Base-by-base conservation (phyloP, 2,888 invertebrate species). In the Subacronicta megacephala region DNA sequence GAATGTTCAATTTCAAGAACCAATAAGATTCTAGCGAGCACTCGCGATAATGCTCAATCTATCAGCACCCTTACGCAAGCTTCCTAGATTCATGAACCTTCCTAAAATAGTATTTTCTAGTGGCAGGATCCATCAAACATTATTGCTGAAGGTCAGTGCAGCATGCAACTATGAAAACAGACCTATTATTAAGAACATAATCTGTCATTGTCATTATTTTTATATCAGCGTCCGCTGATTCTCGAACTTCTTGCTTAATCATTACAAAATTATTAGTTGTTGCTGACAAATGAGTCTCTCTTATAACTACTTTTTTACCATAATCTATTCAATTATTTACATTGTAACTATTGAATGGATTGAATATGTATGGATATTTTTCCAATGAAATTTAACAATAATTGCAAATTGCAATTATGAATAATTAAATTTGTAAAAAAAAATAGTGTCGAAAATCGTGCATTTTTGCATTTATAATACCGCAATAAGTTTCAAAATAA, bases 121-220 rank as follows among this genome's bases (percentile, higher is more conserved):
- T 56, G 26, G 20, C 46, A 18, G 31, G 36, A 41, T 33, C 41
- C 36, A 63, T 26, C 33, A 35, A 18, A 43, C 9, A 38, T 47
- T 41, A 31, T 17, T 6, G 13, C 47, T 49, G 59, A 68, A 60
- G 41, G 59, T 55, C 18, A 53, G 10, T 15, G 9, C 16, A 17
- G 6, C 16, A 38, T 59, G 45, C 60, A 50, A 45, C 33, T 38
- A 44, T 54, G 41, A 61, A 45, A 50, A 56, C 51, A 41, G 15
- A 31, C 10, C 13, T 41, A 51, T 46, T 41, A 17, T 35, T 36
- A 31, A 43, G 31, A 40, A 42, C 17, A 47, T 29, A 12, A 70
- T 56, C 43, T 56, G 46, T 66, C 43, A 46, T 20, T 51, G 56
- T 66, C 45, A 46, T 51, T 43, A 50, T 61, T 59, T 65, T 72